Evolutionary conservation across 2,113 vertebrate species (phyloP), one percentile per base, ranked within the genome.

Genomic region (Neomonachus schauinslandi): DNA sequence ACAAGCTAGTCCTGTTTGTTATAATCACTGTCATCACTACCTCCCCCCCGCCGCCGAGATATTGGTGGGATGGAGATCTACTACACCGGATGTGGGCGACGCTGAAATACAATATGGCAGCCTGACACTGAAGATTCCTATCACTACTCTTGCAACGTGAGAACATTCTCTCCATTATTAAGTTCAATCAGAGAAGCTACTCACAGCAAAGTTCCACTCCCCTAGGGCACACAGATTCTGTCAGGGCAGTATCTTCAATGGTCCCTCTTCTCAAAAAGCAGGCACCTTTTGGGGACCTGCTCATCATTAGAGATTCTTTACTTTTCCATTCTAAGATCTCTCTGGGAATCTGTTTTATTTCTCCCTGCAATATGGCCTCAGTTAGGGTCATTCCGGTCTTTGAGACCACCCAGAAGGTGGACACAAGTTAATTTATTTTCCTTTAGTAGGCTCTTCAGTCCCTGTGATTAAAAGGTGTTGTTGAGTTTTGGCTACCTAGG

Each of bases 301-400:
- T 59, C 21, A 80, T 53, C 42, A 77, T 21, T 80, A 81, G 42
- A 28, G 39, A 81, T n/a, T 82, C 33, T 18, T 93, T 95, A 53
- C 63, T 93, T 26, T 85, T 86, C 89, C 13, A 88, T 87, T 72
- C 59, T 76, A 49, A 61, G 16, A 31, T 63, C 24, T 91, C 51
- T 90, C 69, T 89, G 21, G n/a, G 22, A 76, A 69, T 86, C 36
- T 49, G 21, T 87, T 89, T 97, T 90, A 84, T 90, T 87, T 90
- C 36, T 74, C 36, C 51, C 26, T 53, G 46, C 36, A 39, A 46
- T 71, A 59, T 84, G 51, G 28, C 15, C 51, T 95, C 53, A 77
- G 1, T 76, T 72, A 67, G 33, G 53, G 83, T n/a, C 13, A 33
- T 59, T 77, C 13, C 28, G 39, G n/a, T 81, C 7, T 33, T 46